These are phyloP conservation scores for Pseudorhombus dupliciocellatus DNA, from an alignment of 2,113 vertebrate species.

Conservation along the genomic window DNA sequence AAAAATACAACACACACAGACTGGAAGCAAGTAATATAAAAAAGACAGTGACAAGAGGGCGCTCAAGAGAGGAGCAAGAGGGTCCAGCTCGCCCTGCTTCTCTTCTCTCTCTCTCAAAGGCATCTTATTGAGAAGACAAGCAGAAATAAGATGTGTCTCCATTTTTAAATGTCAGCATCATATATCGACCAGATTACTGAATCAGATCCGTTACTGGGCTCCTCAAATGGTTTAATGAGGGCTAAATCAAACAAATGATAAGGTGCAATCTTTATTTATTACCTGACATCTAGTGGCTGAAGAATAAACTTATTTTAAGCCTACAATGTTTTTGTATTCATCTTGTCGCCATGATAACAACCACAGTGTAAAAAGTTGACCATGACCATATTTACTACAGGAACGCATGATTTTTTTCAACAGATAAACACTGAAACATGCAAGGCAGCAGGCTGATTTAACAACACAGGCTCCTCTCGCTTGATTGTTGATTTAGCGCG, in stretches of 20 bases:
- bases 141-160: constrained; percentile 11
- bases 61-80: background rate
- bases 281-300: background rate
- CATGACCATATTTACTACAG: constrained; percentile 13
- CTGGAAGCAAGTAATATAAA: constrained; percentile 21
- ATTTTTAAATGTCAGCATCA: constrained; percentile 20
- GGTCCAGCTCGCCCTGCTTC: constrained; percentile 13
- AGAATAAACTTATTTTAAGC: background rate
- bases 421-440: constrained; percentile 26
- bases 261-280: constrained; percentile 1
- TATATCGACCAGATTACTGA: background rate
- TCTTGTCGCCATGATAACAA: constrained; percentile 1
- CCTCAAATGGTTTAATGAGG: background rate
- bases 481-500: constrained; percentile 6
- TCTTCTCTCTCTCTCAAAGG: background rate
- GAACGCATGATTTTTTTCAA: constrained; percentile 30
- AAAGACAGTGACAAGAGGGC: constrained; percentile 15
- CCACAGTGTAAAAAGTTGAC: constrained; percentile 16
- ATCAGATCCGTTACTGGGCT: constrained; percentile 13
- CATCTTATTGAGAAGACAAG: constrained; percentile 25
- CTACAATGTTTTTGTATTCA: background rate
- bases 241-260: background rate
- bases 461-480: constrained; percentile 14
- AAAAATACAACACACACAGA: background rate
- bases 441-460: background rate